phyloP scores from a whole-genome alignment of 1,140 invertebrate genomes.

The Euglossa dilemma region DNA sequence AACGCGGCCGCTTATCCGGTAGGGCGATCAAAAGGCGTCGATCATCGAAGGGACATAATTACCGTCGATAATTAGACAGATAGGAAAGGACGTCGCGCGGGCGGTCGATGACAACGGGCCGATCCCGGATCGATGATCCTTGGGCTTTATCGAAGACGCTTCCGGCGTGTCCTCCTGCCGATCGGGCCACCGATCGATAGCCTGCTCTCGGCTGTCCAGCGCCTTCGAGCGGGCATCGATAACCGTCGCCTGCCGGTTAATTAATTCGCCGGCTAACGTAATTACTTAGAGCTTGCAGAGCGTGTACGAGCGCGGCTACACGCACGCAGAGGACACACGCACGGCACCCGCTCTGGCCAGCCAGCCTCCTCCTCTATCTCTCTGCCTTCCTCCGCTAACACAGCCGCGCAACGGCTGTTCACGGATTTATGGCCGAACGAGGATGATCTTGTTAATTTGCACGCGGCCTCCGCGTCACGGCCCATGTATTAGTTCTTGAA shows the following conservation, averaged over 20 bases:
- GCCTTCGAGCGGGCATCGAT: slow-evolving; percentile 69
- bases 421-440: slow-evolving; percentile 63
- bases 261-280: slow-evolving; percentile 77
- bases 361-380: background rate
- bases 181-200: slow-evolving; percentile 63
- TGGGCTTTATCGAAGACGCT: slow-evolving; percentile 35
- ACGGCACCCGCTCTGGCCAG: background rate
- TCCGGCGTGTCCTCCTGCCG: slow-evolving; percentile 24
- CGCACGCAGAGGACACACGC: background rate
- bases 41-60: slow-evolving; percentile 22
- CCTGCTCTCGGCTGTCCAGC: slow-evolving; percentile 48
- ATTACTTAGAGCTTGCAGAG: slow-evolving; percentile 68
- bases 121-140: slow-evolving; percentile 55
- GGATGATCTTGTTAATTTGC: slow-evolving; percentile 66
- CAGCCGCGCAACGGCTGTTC: slow-evolving; percentile 40
- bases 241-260: slow-evolving; percentile 74
- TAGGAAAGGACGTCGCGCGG: background rate
- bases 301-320: slow-evolving; percentile 24
- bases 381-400: background rate
- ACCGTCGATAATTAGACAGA: slow-evolving; percentile 25
- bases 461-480: slow-evolving; percentile 1
- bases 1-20: background rate
- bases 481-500: slow-evolving; percentile 19
- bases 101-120: slow-evolving; percentile 22
- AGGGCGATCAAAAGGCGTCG: background rate